Percentiles rank a stretch among this genome's conserved stretches.
phyloP scores from a whole-genome alignment of 2,797 vertebrate genomes.

The Hoplostethus atlanticus region DNA sequence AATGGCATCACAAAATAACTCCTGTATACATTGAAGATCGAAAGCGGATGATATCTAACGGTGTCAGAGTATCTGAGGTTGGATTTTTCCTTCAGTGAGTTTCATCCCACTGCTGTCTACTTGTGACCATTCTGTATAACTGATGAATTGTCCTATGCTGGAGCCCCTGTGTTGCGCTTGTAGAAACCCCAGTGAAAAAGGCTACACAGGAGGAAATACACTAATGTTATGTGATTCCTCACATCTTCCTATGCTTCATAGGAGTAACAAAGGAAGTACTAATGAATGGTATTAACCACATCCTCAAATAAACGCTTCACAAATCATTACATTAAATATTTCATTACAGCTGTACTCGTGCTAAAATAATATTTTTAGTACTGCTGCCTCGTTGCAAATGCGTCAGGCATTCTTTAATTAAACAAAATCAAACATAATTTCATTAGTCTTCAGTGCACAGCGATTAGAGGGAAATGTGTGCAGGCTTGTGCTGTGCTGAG shows the following conservation, averaged over 20 bases:
- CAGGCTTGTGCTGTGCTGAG: slow-evolving; percentile 51
- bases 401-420: slow-evolving; percentile 36
- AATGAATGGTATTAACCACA: not conserved
- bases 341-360: slow-evolving; percentile 5
- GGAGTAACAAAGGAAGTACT: not conserved
- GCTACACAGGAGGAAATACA: not conserved
- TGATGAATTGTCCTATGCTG: too few relatives aligned
- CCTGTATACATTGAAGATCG: not conserved
- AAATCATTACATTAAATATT: slow-evolving; percentile 15
- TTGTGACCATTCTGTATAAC: not conserved
- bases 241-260: not conserved
- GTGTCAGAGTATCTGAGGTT: not conserved
- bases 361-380: slow-evolving; percentile 27
- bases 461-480: slow-evolving; percentile 59
- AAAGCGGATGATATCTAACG: not conserved
- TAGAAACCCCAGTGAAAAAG: too few relatives aligned
- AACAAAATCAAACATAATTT: slow-evolving; percentile 49
- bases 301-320: slow-evolving; percentile 4
- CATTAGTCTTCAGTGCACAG: slow-evolving; percentile 42
- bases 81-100: not conserved
- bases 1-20: not conserved
- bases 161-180: too few relatives aligned
- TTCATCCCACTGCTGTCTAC: not conserved
- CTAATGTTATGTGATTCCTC: not conserved
- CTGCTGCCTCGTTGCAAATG: slow-evolving; percentile 21